Evolutionary conservation across 2,797 vertebrate species (phyloP).

Genomic region (Pipistrellus nathusii): DNA sequence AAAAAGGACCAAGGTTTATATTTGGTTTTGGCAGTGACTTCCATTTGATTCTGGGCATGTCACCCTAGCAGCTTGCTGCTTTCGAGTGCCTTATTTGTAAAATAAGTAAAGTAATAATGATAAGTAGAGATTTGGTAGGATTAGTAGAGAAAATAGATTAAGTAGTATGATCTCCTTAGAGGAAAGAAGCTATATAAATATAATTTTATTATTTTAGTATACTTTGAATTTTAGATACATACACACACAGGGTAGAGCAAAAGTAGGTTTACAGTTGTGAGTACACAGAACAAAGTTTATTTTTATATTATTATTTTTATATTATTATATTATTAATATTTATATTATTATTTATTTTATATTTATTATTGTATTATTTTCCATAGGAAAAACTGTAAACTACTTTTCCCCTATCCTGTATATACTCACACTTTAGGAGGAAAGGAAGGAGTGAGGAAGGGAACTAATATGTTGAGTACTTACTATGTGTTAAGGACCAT

Average conservation of each 20-base stretch:
- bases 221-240: neutral
- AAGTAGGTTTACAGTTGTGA: neutral
- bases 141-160: constrained; percentile 55
- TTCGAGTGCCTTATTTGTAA: constrained; percentile 61
- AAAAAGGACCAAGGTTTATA: constrained; percentile 61
- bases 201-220: constrained; percentile 24
- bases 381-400: neutral
- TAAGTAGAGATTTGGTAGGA: constrained; percentile 29
- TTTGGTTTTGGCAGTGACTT: constrained; percentile 66
- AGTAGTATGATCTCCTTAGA: constrained; percentile 33
- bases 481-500: neutral
- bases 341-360: neutral
- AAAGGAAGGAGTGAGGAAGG: neutral
- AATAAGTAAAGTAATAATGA: constrained; percentile 45
- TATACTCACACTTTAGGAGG: neutral
- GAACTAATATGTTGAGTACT: neutral
- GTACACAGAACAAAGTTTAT: neutral
- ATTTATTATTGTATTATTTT: neutral
- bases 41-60: constrained; percentile 14
- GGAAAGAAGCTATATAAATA: constrained; percentile 42
- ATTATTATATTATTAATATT: neutral
- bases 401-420: neutral
- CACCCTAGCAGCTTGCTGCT: neutral
- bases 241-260: neutral
- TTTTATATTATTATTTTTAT: neutral